These are phyloP conservation scores for Ditylenchus dipsaci DNA, from an alignment of 1,140 invertebrate genomes.

Conservation along the genomic window DNA sequence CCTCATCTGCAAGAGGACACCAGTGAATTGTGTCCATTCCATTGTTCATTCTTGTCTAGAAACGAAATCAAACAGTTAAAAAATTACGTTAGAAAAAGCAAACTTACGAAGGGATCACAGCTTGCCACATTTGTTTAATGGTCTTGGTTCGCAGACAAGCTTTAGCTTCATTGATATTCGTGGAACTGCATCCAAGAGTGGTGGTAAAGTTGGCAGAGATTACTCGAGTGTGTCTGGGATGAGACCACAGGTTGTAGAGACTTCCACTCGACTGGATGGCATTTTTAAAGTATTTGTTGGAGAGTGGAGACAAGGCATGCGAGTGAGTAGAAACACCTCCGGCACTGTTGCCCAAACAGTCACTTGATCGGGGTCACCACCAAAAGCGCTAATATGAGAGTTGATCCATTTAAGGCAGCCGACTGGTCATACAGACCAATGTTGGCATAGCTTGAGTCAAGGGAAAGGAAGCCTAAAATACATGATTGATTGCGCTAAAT, in stretches of 20 bases:
- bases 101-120: background rate
- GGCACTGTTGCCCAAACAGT: constrained; percentile 82
- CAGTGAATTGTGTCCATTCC: background rate
- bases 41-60: background rate
- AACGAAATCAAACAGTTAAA: too few species aligned
- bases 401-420: constrained; percentile 77
- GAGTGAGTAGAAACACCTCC: constrained; percentile 55
- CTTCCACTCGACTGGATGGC: constrained; percentile 1
- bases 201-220: background rate
- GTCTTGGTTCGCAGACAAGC: background rate
- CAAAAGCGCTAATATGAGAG: constrained; percentile 79
- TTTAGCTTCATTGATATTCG: background rate
- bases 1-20: background rate
- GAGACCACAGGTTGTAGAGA: background rate
- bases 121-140: background rate
- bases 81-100: too few species aligned
- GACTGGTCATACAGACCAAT: constrained; percentile 80
- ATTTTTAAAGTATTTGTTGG: background rate
- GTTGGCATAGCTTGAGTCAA: constrained; percentile 6
- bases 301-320: constrained; percentile 10
- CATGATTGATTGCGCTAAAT: too few species aligned
- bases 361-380: constrained; percentile 86
- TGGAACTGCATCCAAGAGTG: background rate
- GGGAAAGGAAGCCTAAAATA: background rate
- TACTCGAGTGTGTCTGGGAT: background rate